Percentiles rank a stretch among this genome's conserved stretches.
Conservation (phyloP, 2,113 vertebrate species). For the Stomatorhinus ivindoensis region DNA sequence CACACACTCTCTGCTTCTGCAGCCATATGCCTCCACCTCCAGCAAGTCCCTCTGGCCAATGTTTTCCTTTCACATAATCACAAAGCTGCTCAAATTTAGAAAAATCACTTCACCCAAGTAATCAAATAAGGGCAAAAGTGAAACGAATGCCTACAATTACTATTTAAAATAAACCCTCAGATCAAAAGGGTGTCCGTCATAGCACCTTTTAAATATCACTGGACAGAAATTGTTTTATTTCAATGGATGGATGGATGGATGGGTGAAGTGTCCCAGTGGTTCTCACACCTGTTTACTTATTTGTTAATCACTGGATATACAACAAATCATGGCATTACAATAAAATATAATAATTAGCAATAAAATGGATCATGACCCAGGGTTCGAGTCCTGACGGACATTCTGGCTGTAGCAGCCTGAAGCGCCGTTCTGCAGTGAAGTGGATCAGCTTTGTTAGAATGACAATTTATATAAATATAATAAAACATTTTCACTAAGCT, state of each 20-base stretch:
- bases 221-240: background rate
- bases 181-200: background rate
- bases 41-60: background rate
- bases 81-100: background rate
- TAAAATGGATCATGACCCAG: background rate
- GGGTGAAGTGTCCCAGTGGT: background rate
- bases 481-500: background rate
- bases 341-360: background rate
- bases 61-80: slow-evolving; percentile 2
- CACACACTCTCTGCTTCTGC: background rate
- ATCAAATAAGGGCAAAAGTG: background rate
- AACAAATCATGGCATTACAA: background rate
- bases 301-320: background rate
- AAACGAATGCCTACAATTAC: background rate
- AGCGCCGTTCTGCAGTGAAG: background rate
- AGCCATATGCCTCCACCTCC: background rate
- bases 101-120: background rate
- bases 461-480: background rate
- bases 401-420: background rate
- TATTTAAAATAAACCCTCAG: background rate
- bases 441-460: background rate
- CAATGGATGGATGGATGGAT: background rate
- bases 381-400: background rate
- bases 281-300: background rate
- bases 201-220: background rate